A percentile compares a stretch with the other conserved stretches of the same genome.
Conservation (phyloP, 2,113 vertebrate species). For the Semnornis frantzii region DNA sequence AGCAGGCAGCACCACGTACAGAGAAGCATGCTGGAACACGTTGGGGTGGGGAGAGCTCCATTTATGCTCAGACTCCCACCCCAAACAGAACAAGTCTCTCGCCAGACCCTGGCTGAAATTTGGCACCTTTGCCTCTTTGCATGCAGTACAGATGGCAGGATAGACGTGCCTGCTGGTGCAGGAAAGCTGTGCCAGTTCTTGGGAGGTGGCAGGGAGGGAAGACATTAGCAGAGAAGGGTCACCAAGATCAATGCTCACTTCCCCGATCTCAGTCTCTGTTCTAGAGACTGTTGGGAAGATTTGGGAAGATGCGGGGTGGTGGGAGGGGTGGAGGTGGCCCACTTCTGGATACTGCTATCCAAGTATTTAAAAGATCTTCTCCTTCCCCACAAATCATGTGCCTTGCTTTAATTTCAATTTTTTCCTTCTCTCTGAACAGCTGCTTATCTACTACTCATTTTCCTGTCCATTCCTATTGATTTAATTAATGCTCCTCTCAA, state of each 20-base stretch:
- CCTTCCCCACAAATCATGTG: not conserved
- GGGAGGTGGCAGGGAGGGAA: not conserved
- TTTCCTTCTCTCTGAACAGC: not conserved
- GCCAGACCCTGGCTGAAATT: slow-evolving; percentile 47
- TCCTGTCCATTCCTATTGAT: not conserved
- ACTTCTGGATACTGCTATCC: not conserved
- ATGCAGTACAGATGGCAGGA: slow-evolving; percentile 47
- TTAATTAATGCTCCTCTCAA: slow-evolving; percentile 9
- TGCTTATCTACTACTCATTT: not conserved
- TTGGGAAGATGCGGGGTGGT: not conserved
- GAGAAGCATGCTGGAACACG: not conserved
- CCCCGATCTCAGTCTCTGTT: not conserved
- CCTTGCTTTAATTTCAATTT: not conserved
- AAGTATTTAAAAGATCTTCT: not conserved
- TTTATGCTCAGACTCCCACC: not conserved
- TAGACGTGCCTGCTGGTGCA: slow-evolving; percentile 11
- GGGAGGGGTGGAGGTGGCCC: not conserved
- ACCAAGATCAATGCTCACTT: not conserved
- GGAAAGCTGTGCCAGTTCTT: slow-evolving; percentile 29
- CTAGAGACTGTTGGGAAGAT: not conserved
- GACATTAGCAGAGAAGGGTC: slow-evolving; percentile 6
- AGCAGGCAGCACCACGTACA: not conserved
- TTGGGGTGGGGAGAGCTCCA: not conserved
- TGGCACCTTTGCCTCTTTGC: not conserved
- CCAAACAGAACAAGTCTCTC: not conserved